Evolutionary conservation across 2,113 vertebrate genomes (phyloP).

Genomic region (Neotoma lepida): DNA sequence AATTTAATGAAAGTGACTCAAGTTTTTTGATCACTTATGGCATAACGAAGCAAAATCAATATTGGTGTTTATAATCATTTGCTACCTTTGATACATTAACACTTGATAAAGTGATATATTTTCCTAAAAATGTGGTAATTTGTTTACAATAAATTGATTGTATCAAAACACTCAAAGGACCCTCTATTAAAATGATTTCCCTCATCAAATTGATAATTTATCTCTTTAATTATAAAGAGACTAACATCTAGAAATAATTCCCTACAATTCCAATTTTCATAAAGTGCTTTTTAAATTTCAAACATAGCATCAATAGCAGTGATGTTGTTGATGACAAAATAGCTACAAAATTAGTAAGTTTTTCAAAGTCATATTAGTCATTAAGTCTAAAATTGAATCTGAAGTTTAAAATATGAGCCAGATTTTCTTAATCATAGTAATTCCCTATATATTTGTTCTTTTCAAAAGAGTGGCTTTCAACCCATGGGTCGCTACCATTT

Average conservation of each 20-base stretch:
- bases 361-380: not conserved
- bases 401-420: not conserved
- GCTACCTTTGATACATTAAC: not conserved
- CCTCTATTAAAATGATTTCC: not conserved
- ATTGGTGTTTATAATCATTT: not conserved
- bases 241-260: not conserved
- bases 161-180: not conserved
- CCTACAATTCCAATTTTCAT: not conserved
- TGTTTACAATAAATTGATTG: not conserved
- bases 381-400: not conserved
- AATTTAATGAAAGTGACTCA: not conserved
- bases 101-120: not conserved
- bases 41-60: conserved; percentile 36
- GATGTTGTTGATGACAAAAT: not conserved
- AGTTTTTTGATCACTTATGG: not conserved
- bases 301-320: not conserved
- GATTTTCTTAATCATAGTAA: not conserved
- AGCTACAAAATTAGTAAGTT: not conserved
- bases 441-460: not conserved
- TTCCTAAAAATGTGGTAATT: not conserved
- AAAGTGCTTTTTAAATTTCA: not conserved
- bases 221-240: not conserved
- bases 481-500: not conserved
- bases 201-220: not conserved
- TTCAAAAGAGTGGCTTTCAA: not conserved